Evolutionary conservation across 2,113 vertebrate species (phyloP), one percentile per base, ranked within the genome.

Genomic region (Oreocharis arfaki): DNA sequence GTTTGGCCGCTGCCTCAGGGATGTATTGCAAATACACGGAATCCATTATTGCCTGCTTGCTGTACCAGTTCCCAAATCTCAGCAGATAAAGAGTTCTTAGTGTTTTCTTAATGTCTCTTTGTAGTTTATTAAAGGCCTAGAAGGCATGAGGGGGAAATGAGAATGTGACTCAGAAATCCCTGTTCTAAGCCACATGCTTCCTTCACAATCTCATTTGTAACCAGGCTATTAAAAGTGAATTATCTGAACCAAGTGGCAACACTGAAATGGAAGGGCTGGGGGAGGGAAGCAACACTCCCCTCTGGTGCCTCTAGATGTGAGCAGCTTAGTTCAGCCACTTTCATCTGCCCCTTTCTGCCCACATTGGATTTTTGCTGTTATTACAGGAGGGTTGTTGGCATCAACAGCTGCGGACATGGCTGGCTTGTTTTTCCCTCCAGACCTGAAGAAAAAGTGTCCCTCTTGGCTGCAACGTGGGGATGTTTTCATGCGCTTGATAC

Each of bases 21-120:
- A 70, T 7, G 24, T 59, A 20, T 78, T 84, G 74, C 74, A 42
- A 61, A 73, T 32, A 76, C 22, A 81, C 12, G 5, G 96, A 84
- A 89, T 78, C 96, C 91, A 88, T 97, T 93, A 87, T 47, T 71
- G 95, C 87, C 87, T 86, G 65, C 89, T 90, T 18, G 4, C 87
- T 46, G 22, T 28, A 7, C 71, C 88, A 64, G 21, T 11, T 75
- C 83, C 87, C 7, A 16, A 41, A 95, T 91, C 74, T 41, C 87
- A 47, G 95, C 96, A 96, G 96, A 97, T 97, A 96, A 93, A 96
- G 91, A 74, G 90, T 46, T 90, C 84, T 60, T 63, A 57, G 81
- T 49, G 73, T 78, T 88, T 91, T 69, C 94, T 78, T 63, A 71
- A 84, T 60, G 50, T 63, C 93, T 75, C 93, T 96, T 87, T 37